A percentile compares a stretch with the other conserved stretches of the same genome.
Evolutionary conservation across 2,113 vertebrate species (phyloP).

Genomic region (Cyphomyrus discorhynchus): DNA sequence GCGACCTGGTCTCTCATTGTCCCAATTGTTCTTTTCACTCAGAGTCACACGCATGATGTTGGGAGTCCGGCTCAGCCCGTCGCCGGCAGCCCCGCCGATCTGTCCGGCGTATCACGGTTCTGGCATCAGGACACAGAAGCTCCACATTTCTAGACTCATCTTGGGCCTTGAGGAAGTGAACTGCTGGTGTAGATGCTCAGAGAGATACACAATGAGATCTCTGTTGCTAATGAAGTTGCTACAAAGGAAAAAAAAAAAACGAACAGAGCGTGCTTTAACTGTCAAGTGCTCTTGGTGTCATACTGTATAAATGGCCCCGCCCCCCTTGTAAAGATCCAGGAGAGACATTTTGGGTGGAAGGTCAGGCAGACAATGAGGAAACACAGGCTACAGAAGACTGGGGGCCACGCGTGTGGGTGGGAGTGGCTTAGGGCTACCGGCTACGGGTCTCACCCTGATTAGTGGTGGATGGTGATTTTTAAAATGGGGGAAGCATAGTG

Average conservation of each 20-base stretch:
- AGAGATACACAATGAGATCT: conserved; percentile 48
- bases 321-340: conserved; percentile 49
- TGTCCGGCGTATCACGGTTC: background rate
- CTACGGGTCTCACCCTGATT: background rate
- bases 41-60: background rate
- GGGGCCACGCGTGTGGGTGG: background rate
- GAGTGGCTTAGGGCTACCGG: background rate
- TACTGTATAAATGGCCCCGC: conserved; percentile 51
- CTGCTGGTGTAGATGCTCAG: conserved; percentile 49
- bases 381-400: conserved; percentile 22
- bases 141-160: conserved; percentile 27
- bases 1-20: background rate
- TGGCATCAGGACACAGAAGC: background rate
- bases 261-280: conserved; percentile 61
- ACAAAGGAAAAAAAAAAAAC: conserved; percentile 15
- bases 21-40: background rate
- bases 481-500: background rate
- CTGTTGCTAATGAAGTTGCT: conserved; percentile 46
- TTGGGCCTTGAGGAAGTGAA: conserved; percentile 49
- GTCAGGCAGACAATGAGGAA: background rate
- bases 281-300: conserved; percentile 48
- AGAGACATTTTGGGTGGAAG: conserved; percentile 39
- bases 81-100: background rate
- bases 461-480: background rate
- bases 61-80: background rate